Evolutionary conservation across 64 coral and sea anemone genomes (phyloP).

Genomic region (Cladopsammia gracilis): DNA sequence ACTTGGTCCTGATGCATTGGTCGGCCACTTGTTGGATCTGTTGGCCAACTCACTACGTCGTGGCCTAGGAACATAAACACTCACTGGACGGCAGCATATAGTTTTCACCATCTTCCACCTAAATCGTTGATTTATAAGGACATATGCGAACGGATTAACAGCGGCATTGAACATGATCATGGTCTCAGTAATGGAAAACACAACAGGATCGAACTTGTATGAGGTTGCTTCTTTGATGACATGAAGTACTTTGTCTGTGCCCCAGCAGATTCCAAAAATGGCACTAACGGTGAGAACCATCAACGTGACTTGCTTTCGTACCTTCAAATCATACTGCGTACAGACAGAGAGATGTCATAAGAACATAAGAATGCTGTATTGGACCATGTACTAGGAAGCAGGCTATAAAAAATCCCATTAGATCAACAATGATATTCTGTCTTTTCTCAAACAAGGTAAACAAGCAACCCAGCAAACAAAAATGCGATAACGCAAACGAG

Average conservation of each 20-base stretch:
- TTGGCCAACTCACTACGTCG: too few relatives aligned
- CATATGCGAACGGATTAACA: constrained; percentile 44
- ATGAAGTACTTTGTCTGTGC: background rate
- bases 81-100: background rate
- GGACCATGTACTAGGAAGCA: too few relatives aligned
- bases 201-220: background rate
- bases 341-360: background rate
- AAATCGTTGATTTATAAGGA: constrained; percentile 17
- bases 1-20: too few relatives aligned
- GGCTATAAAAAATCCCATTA: too few relatives aligned
- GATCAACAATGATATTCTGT: too few relatives aligned
- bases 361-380: background rate
- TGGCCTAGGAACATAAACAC: too few relatives aligned
- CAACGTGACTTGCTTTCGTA: constrained; percentile 36
- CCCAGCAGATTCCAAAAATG: constrained; percentile 22
- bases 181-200: constrained; percentile 5
- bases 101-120: background rate
- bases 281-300: constrained; percentile 49
- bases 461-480: too few relatives aligned
- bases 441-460: too few relatives aligned
- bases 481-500: too few relatives aligned
- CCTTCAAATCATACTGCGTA: background rate
- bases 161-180: constrained; percentile 45
- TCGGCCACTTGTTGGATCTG: too few relatives aligned
- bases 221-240: background rate